Conservation (phyloP, 2,797 vertebrate species). For the Falco peregrinus region DNA sequence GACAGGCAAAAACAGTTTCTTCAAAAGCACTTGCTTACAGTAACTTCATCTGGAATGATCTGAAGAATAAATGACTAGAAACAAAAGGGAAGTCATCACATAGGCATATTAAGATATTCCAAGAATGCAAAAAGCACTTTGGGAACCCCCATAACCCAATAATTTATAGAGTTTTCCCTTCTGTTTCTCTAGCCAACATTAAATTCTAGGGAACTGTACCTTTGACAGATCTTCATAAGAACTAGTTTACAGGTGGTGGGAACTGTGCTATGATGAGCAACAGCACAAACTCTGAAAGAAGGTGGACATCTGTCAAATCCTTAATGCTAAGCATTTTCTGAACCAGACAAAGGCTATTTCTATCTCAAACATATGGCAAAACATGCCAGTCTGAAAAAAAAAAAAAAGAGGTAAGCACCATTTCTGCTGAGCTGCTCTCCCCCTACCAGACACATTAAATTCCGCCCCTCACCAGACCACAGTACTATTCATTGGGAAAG, state of each 20-base stretch:
- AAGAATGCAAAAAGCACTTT: not conserved
- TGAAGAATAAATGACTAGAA: not conserved
- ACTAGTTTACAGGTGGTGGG: not conserved
- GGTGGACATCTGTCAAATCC: not conserved
- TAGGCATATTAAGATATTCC: not conserved
- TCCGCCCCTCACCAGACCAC: not conserved
- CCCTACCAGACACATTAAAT: not conserved
- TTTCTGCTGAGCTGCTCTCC: not conserved
- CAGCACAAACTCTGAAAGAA: not conserved
- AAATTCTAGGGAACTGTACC: not conserved
- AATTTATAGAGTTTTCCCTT: not conserved
- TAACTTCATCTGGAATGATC: not conserved
- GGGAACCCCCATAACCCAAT: not conserved
- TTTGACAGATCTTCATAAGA: not conserved
- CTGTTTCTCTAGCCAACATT: not conserved
- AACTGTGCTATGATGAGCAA: not conserved
- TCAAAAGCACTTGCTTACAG: not conserved
- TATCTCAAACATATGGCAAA: not conserved
- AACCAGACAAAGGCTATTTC: not conserved
- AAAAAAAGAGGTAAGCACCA: not conserved
- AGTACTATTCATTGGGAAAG: not conserved
- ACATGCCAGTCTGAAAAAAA: not conserved
- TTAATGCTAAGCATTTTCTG: not conserved
- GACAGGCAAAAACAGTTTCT: not conserved
- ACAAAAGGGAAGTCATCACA: not conserved